These are phyloP conservation scores for Synergus itoensis DNA, from an alignment of 2,888 invertebrate species.

Conservation along the genomic window DNA sequence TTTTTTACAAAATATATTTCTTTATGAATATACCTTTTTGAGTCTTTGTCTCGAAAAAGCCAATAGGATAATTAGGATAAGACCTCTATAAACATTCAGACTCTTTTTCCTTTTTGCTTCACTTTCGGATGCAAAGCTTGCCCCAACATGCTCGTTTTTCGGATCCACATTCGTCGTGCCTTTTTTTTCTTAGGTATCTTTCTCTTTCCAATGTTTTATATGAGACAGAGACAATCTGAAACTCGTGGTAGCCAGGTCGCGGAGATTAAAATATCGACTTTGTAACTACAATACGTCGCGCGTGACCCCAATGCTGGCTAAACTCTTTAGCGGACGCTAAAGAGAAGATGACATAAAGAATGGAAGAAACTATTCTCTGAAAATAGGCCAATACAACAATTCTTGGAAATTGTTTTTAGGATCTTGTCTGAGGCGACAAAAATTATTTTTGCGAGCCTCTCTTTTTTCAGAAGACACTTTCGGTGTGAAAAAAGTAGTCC, in stretches of 20 bases:
- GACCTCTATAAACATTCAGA: neutral
- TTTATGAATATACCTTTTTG: neutral
- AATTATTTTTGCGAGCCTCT: neutral
- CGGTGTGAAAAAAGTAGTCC: neutral
- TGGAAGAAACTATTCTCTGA: conserved; percentile 43
- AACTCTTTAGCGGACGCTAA: conserved; percentile 60
- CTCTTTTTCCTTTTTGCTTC: neutral
- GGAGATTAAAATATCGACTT: conserved; percentile 76
- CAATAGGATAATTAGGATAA: too few relatives aligned
- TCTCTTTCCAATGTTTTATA: conserved; percentile 50
- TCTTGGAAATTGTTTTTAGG: neutral
- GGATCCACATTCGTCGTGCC: neutral
- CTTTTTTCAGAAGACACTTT: neutral
- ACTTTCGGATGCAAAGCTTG: neutral
- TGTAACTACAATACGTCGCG: conserved; percentile 62
- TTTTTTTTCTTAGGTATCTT: conserved; percentile 39
- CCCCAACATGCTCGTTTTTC: conserved; percentile 1
- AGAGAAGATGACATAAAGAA: conserved; percentile 13
- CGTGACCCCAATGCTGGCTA: conserved; percentile 65
- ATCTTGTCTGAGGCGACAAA: neutral
- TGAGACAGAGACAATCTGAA: conserved; percentile 61
- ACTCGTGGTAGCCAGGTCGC: conserved; percentile 62
- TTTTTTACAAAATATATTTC: neutral
- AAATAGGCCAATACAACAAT: conserved; percentile 29
- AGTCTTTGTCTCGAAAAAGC: neutral